A percentile compares a stretch with the other conserved stretches of the same genome.
Evolutionary conservation across 1,140 invertebrate genomes (phyloP).

Genomic region (Aphaenogaster rudis): DNA sequence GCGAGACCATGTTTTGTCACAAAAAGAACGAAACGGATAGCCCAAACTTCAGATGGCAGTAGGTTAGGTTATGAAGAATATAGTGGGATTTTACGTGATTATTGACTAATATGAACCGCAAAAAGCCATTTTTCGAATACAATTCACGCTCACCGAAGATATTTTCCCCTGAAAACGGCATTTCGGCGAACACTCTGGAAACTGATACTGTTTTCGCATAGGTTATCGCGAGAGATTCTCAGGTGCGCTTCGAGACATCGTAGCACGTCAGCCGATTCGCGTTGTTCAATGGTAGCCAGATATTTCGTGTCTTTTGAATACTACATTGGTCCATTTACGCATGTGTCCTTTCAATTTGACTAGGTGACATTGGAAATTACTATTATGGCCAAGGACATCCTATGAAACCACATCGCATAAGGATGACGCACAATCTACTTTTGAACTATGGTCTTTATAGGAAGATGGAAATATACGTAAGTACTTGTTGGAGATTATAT

Average conservation of each 20-base stretch:
- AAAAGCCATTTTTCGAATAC: background rate
- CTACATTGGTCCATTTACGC: background rate
- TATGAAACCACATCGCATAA: slow-evolving; percentile 99
- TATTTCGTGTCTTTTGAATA: background rate
- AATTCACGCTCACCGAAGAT: slow-evolving; percentile 5
- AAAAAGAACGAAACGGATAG: background rate
- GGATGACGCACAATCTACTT: slow-evolving; percentile 99
- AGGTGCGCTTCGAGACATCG: slow-evolving; percentile 47
- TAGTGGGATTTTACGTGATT: background rate
- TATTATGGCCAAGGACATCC: slow-evolving; percentile 99
- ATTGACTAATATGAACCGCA: slow-evolving; percentile 8
- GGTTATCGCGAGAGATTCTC: slow-evolving; percentile 58
- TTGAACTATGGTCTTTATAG: slow-evolving; percentile 99
- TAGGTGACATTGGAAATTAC: slow-evolving; percentile 99
- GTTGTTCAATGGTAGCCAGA: background rate
- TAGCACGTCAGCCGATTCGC: slow-evolving; percentile 25
- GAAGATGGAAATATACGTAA: slow-evolving; percentile 99
- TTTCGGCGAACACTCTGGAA: background rate
- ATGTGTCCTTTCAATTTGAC: background rate
- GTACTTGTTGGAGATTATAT: slow-evolving; percentile 81
- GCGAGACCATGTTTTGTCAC: slow-evolving; percentile 14
- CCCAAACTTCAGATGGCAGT: background rate
- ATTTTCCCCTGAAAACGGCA: background rate
- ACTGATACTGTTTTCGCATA: slow-evolving; percentile 28
- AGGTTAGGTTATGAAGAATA: slow-evolving; percentile 44